Evolutionary conservation across 2,888 invertebrate species (phyloP), one percentile per base, ranked within the genome.

Genomic region (Noctua fimbriata): DNA sequence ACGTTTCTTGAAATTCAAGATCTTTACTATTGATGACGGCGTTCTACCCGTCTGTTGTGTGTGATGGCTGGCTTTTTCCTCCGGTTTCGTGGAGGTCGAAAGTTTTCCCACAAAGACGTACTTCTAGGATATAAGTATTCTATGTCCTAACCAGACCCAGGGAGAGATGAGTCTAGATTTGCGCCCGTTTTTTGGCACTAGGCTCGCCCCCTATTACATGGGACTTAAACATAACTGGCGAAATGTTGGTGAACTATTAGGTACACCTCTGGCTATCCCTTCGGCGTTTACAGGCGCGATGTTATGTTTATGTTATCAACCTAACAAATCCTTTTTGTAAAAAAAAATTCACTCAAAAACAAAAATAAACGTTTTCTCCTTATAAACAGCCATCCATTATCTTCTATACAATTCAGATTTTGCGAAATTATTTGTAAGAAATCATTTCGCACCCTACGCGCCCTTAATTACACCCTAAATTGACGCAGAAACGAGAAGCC

Each of bases 381-480:
- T n/a, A 21, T 36, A 71, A 78, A 44, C 47, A 24, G 21, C 14
- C 7, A 36, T 65, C 47, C 6, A 49, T 55, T 47, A 24, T 63
- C 41, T 70, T 28, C 21, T 12, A 47, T 44, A 58, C 44, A 78
- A 65, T 63, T 21, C 67, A 72, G 28, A 63, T 58, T 65, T 58
- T 67, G 16, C 36, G 60, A 83, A 81, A 67, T 67, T 1, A 44
- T 70, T 76, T 44, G 28, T 60, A 47, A 77, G 16, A 70, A 60
- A 66, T 83, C 71, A 78, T 69, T 4, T 36, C 24, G 60, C 41
- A 67, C 28, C 78, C 63, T 36, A 18, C 14, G 44, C 47, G 18
- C 5, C 14, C 47, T 69, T 63, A 77, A 86, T 84, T 76, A 77
- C 73, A 18, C 32, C 52, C 41, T 77, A 85, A 81, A 81, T 85